A percentile compares a stretch with the other conserved stretches of the same genome.
Conservation (phyloP, 2,888 invertebrate genomes). For the Nomada goodeniana region DNA sequence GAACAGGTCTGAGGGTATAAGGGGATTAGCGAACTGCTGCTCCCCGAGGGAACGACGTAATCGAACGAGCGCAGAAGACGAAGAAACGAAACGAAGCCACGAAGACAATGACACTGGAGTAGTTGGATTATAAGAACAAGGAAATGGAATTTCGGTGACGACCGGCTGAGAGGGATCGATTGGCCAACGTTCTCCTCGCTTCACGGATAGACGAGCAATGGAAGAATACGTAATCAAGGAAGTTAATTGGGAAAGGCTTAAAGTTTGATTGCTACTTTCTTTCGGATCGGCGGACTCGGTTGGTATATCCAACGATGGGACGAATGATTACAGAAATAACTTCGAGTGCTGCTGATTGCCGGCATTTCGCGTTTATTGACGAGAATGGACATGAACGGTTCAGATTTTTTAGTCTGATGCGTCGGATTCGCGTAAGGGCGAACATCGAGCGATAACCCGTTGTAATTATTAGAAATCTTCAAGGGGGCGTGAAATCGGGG, state of each 20-base stretch:
- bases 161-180: slow-evolving; percentile 50
- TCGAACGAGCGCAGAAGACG: slow-evolving; percentile 54
- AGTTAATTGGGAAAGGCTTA: slow-evolving; percentile 47
- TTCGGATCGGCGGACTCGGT: neutral
- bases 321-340: too few species aligned
- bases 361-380: too few species aligned
- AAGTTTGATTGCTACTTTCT: slow-evolving; percentile 16
- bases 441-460: too few species aligned
- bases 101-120: slow-evolving; percentile 52
- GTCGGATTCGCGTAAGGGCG: too few species aligned
- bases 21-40: slow-evolving; percentile 44
- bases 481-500: too few species aligned
- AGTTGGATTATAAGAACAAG: slow-evolving; percentile 55
- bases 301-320: neutral
- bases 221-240: slow-evolving; percentile 40
- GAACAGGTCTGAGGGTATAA: neutral
- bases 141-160: slow-evolving; percentile 53
- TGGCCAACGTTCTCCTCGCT: slow-evolving; percentile 10
- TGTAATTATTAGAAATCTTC: too few species aligned
- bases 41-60: slow-evolving; percentile 32
- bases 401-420: too few species aligned
- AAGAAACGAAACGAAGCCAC: slow-evolving; percentile 44
- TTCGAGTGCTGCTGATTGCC: too few species aligned
- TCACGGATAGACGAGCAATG: neutral
- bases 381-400: too few species aligned